Conservation (phyloP, 2,797 vertebrate species). For the Sciaenops ocellatus region DNA sequence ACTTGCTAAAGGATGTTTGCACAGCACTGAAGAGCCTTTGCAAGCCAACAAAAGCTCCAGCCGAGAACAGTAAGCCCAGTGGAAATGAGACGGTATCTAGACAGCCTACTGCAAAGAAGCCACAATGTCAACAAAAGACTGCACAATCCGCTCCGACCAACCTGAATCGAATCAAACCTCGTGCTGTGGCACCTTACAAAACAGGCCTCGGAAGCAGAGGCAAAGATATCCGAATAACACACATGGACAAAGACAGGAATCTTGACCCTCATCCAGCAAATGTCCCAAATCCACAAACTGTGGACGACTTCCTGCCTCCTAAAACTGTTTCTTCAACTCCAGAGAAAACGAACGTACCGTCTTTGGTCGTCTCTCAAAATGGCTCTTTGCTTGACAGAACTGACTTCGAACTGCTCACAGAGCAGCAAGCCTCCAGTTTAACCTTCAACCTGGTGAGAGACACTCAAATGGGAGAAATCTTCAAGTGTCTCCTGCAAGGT, state of each 20-base stretch:
- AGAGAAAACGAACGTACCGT: conserved; percentile 58
- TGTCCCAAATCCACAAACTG: conserved; percentile 2
- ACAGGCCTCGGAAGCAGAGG: conserved; percentile 87
- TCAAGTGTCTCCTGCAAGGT: conserved; percentile 95
- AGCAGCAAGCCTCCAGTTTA: conserved; percentile 93
- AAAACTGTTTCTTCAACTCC: conserved; percentile 55
- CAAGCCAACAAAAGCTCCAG: conserved; percentile 54
- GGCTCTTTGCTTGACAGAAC: conserved; percentile 82
- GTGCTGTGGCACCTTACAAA: conserved; percentile 56
- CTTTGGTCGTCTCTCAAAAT: conserved; percentile 74
- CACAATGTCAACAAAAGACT: conserved; percentile 18
- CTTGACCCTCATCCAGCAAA: conserved; percentile 16
- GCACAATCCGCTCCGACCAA: neutral
- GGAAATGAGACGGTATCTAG: conserved; percentile 49
- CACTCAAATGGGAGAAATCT: conserved; percentile 98
- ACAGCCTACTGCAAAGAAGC: conserved; percentile 49
- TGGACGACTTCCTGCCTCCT: conserved; percentile 26
- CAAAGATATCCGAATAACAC: conserved; percentile 84
- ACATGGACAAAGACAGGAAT: conserved; percentile 48
- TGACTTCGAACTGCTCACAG: conserved; percentile 93
- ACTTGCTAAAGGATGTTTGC: conserved; percentile 90
- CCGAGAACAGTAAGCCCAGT: conserved; percentile 57
- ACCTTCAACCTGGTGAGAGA: conserved; percentile 97
- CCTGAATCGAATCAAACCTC: conserved; percentile 15
- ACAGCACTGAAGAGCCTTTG: conserved; percentile 84